Conservation (phyloP, 2,113 vertebrate species). For the Varanus komodoensis region DNA sequence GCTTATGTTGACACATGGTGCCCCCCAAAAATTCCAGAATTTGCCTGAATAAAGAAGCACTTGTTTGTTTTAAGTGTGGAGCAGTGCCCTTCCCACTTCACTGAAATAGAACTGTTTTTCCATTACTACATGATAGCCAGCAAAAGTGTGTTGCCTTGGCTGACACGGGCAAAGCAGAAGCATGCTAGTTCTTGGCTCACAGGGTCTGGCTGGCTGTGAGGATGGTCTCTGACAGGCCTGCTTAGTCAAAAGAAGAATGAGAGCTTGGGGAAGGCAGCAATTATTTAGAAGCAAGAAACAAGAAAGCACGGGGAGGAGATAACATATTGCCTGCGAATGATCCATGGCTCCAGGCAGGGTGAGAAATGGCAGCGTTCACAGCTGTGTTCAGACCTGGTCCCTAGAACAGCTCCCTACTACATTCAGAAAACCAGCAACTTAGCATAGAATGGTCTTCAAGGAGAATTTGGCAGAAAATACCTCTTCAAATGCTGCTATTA, state of each 20-base stretch:
- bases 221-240: not conserved
- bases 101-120: not conserved
- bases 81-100: not conserved
- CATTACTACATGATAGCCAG: not conserved
- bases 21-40: not conserved
- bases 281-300: not conserved
- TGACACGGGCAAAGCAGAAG: not conserved
- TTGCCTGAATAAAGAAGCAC: not conserved
- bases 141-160: not conserved
- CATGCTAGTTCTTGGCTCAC: not conserved
- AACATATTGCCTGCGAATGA: not conserved
- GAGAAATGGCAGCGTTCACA: not conserved
- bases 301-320: slow-evolving; percentile 16
- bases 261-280: not conserved
- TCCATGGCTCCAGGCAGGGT: slow-evolving; percentile 16
- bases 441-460: slow-evolving; percentile 19
- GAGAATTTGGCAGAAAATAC: slow-evolving; percentile 13
- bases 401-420: slow-evolving; percentile 4
- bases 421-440: slow-evolving; percentile 16
- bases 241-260: slow-evolving; percentile 23
- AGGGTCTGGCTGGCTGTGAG: not conserved
- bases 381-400: not conserved
- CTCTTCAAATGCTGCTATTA: not conserved
- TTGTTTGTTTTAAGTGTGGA: not conserved
- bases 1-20: not conserved